Conservation (phyloP, 2,797 vertebrate genomes). For the Ispidina lecontei region DNA sequence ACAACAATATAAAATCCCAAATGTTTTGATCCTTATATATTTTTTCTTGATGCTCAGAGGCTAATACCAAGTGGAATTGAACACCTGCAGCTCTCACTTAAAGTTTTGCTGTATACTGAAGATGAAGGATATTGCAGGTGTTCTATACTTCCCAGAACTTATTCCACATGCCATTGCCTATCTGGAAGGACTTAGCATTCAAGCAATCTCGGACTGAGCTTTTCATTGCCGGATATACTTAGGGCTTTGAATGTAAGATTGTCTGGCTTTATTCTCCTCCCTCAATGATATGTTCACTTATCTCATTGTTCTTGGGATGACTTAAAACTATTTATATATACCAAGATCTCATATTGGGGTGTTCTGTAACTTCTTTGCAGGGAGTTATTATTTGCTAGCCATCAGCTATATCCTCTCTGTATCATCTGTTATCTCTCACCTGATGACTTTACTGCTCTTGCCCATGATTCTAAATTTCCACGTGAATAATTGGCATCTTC, state of each 20-base stretch:
- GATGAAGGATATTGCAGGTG: conserved; percentile 33
- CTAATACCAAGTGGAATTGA: conserved; percentile 24
- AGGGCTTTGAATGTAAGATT: neutral
- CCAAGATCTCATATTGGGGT: neutral
- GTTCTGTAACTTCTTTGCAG: neutral
- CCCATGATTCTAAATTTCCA: neutral
- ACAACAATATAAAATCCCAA: neutral
- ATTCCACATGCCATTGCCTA: neutral
- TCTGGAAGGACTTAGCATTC: conserved; percentile 3
- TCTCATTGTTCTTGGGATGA: neutral
- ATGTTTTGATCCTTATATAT: conserved; percentile 5
- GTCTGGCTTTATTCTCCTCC: neutral
- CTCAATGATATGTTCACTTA: neutral
- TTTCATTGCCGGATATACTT: neutral
- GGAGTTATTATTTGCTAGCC: neutral
- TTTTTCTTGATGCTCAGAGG: neutral
- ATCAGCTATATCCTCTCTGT: neutral
- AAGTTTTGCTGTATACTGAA: neutral
- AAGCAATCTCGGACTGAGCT: neutral
- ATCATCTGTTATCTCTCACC: neutral
- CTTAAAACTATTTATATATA: neutral
- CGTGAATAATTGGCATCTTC: neutral
- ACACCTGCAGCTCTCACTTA: conserved; percentile 25
- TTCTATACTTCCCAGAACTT: neutral
- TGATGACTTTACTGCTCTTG: neutral